Conservation (phyloP, 2,797 vertebrate species). For the Myotis vivesi region DNA sequence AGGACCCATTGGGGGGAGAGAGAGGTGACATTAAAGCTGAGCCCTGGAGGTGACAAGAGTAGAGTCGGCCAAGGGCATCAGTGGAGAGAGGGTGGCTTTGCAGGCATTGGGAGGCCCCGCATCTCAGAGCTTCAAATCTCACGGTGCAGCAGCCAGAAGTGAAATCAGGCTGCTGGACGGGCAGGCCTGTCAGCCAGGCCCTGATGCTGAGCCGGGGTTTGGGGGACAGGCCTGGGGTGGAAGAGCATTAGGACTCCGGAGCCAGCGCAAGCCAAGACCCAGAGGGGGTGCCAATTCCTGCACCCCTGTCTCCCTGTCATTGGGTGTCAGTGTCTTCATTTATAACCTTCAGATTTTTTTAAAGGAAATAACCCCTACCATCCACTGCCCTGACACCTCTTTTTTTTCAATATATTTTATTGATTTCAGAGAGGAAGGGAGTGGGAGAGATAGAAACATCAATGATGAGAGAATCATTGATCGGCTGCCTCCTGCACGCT, state of each 20-base stretch:
- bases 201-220: background rate
- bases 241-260: fast-evolving
- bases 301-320: background rate
- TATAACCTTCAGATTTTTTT: background rate
- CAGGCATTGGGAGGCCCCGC: background rate
- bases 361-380: background rate
- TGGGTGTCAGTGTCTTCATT: background rate
- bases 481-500: too few species aligned
- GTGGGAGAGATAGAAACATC: background rate
- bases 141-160: too few species aligned
- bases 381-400: background rate
- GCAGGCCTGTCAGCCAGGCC: fast-evolving
- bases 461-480: background rate
- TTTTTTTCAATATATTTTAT: too few species aligned
- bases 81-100: background rate
- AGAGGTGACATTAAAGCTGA: background rate
- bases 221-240: background rate
- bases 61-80: background rate
- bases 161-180: background rate
- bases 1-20: background rate
- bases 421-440: background rate
- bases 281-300: background rate
- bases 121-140: background rate
- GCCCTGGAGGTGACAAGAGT: background rate
- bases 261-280: too few species aligned